Evolutionary conservation across 2,113 vertebrate genomes (phyloP), one percentile per base, ranked within the genome.

Genomic region (Psittacara wagleri): DNA sequence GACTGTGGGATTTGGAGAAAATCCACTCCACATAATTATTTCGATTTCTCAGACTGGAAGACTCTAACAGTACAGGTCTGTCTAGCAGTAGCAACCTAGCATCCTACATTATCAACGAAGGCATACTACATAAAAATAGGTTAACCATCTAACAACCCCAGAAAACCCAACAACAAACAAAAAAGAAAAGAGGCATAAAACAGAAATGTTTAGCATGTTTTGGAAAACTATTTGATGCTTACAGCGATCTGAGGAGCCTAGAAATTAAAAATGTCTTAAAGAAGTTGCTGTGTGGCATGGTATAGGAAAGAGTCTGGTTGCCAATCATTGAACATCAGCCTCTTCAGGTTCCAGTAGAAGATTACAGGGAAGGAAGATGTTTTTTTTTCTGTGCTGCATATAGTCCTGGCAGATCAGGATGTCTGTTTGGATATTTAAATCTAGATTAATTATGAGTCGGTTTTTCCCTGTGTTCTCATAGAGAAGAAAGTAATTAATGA

Each of bases 401-500:
- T 5, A 83, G 62, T 33, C 33, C 29, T 86, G 69, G 27, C 39
- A 78, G 51, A 86, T 51, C 67, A 83, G 59, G 64, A 86, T 74
- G 23, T 54, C 44, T 87, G 57, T 44, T 80, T 55, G 16, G 67
- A 63, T 67, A 48, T 86, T 90, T 90, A 86, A 80, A 90, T 78
- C 51, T 63, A 86, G 79, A 94, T 92, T 88, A 83, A 95, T 86
- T 92, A 78, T 41, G 17, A 88, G 55, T 78, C 51, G 75, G 25
- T 4, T 90, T 91, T 88, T 94, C 64, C 74, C 35, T n/a, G 3
- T 48, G 46, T 96, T 95, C 68, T 92, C 79, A 72, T 22, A 90
- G 48, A 86, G 63, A 67, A 88, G 20, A 91, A 89, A 86, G 80
- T 94, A 94, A 94, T 95, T 93, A 96, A 95, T 94, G 49, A 75